Conservation (phyloP, 2,888 invertebrate species). For the Stramonita haemastoma region DNA sequence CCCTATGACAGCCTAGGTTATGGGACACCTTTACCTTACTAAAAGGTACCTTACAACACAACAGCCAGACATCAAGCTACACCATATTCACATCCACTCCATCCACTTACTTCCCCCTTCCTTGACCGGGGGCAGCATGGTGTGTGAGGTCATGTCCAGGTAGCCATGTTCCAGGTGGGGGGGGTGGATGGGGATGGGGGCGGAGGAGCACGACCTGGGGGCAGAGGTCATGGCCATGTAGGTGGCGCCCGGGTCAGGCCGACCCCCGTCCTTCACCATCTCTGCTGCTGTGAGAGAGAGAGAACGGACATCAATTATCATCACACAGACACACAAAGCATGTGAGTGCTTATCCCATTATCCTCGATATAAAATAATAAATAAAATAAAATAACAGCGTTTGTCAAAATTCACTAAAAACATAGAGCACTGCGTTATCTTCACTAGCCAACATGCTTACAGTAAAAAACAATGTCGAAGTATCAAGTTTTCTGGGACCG, state of each 20-base stretch:
- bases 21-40: no score
- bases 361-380: no score
- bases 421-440: no score
- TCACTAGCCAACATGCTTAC: no score
- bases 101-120: slow-evolving; percentile 68
- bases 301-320: no score
- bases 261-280: neutral
- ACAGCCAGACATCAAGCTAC: neutral
- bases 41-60: neutral
- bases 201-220: slow-evolving; percentile 15
- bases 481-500: no score
- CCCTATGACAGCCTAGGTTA: no score
- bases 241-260: neutral
- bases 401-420: no score
- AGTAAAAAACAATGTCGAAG: no score
- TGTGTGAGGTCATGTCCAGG: slow-evolving; percentile 79
- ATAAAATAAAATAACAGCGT: no score
- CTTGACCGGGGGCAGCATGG: slow-evolving; percentile 64
- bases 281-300: neutral
- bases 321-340: no score
- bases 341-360: no score
- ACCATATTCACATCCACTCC: neutral
- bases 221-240: slow-evolving; percentile 31
- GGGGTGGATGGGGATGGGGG: slow-evolving; percentile 56
- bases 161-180: slow-evolving; percentile 50